Evolutionary conservation across 2,113 vertebrate genomes (phyloP), one percentile per base, ranked within the genome.

Genomic region (Zapornia atra): DNA sequence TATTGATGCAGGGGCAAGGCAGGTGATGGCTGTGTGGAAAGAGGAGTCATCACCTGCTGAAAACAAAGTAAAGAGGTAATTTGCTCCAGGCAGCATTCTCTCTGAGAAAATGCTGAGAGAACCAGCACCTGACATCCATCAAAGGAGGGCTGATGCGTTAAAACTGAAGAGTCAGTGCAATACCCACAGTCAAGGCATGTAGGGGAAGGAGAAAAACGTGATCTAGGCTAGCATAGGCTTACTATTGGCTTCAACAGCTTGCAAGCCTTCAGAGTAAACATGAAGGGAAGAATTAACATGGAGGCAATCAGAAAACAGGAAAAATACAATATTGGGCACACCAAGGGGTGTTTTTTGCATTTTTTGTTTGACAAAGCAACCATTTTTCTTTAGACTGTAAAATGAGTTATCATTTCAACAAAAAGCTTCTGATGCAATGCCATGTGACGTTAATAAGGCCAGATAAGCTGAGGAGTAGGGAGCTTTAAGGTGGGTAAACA

Each of bases 401-500:
- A 64, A 71, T 59, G 5, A 66, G 87, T 64, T 46, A 71, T 36
- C 18, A 68, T 51, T 80, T 81, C 0, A 75, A 34, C 56, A 77
- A 66, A 77, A 33, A 4, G 5, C 16, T 70, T 86, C 10, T 68
- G 64, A 88, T 42, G 38, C 42, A 78, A 79, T 44, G 77, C 51
- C 77, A 86, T 29, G 9, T 88, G 56, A 84, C 4, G 1, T 56
- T 70, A 94, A 54, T 61, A 33, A 80, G 28, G 34, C 50, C 1
- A 0, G 76, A 86, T 54, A 90, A 81, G 34, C 36, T 38, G 38
- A 73, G 76, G 24, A 88, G 82, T 61, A 73, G 63, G 68, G 83
- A 86, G 31, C 25, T 81, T 81, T 78, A 79, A 63, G 42, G 76
- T 51, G 60, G 54, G 53, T 91, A 91, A 96, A 89, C 81, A 91